Evolutionary conservation across 2,113 vertebrate species (phyloP).

Genomic region (Ciconia maguari): DNA sequence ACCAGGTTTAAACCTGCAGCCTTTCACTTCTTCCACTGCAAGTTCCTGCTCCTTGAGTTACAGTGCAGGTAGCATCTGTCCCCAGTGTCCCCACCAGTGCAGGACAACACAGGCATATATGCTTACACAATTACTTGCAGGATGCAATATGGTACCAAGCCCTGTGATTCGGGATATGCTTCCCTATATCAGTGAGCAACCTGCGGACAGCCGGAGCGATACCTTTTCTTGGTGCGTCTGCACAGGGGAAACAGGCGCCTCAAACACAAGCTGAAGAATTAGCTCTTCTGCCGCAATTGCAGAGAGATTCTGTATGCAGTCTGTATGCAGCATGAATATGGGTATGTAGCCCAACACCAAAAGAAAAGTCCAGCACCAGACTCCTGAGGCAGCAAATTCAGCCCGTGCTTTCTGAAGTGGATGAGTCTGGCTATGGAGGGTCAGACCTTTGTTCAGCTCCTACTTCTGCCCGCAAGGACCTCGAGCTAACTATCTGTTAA

Average conservation of each 20-base stretch:
- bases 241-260: neutral
- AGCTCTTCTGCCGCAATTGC: neutral
- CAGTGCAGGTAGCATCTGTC: neutral
- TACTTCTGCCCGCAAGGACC: neutral
- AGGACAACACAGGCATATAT: neutral
- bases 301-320: neutral
- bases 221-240: neutral
- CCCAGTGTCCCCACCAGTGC: neutral
- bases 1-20: neutral
- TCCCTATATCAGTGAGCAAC: neutral
- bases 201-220: rapidly evolving
- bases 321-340: neutral
- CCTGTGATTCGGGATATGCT: neutral
- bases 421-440: neutral
- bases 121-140: neutral
- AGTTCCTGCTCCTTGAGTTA: neutral
- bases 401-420: neutral
- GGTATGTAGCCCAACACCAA: neutral
- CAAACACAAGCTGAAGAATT: neutral
- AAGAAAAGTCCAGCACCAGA: neutral
- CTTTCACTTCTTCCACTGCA: neutral
- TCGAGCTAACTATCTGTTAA: neutral
- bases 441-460: neutral
- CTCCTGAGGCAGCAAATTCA: neutral
- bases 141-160: neutral